Conservation (phyloP, 2,113 vertebrate genomes). For the Crotalus tigris region DNA sequence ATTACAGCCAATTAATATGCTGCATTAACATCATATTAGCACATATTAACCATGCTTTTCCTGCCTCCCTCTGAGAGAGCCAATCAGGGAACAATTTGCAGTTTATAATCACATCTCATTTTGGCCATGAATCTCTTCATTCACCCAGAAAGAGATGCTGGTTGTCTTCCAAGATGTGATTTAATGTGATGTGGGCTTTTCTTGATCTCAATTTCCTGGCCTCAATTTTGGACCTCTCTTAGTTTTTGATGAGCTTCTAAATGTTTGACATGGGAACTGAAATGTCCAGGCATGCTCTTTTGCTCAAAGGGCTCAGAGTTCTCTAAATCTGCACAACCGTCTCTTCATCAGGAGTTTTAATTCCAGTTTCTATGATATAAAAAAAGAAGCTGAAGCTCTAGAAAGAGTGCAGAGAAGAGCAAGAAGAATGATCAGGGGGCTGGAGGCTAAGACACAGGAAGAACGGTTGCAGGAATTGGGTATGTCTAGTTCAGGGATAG, state of each 20-base stretch:
- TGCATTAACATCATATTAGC: background rate
- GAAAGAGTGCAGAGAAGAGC: background rate
- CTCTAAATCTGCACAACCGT: background rate
- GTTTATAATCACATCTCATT: background rate
- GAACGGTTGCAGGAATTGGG: too few relatives aligned
- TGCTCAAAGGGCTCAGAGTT: background rate
- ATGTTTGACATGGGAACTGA: background rate
- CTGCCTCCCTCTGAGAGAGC: background rate
- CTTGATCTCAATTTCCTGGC: background rate
- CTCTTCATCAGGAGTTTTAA: background rate
- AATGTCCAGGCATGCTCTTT: background rate
- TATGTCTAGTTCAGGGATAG: too few relatives aligned
- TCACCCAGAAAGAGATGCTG: background rate
- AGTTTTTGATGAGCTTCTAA: constrained; percentile 8
- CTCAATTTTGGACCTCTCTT: background rate
- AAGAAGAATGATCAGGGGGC: too few relatives aligned
- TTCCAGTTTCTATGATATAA: background rate
- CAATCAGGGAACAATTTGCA: background rate
- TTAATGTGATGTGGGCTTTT: background rate
- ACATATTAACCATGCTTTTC: background rate
- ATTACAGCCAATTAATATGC: background rate
- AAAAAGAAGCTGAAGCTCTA: background rate
- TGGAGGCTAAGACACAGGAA: too few relatives aligned
- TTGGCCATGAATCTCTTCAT: background rate
- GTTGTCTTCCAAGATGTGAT: background rate